These are phyloP conservation scores for Nephrotoma guestfalica DNA, from an alignment of 2,888 invertebrate species.

Conservation along the genomic window DNA sequence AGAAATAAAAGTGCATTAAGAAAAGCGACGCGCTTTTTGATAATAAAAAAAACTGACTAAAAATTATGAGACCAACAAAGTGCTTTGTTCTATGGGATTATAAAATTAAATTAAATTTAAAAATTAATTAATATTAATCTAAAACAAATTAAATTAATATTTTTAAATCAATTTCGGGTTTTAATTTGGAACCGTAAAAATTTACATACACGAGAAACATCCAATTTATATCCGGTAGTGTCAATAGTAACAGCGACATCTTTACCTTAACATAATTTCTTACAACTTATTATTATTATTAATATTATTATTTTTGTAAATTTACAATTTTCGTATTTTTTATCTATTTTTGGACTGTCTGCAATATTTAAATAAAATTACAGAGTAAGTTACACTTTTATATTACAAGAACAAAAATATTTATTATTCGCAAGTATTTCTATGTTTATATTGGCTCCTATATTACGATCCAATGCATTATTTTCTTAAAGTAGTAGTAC, in stretches of 20 bases:
- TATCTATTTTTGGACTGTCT: constrained; percentile 5
- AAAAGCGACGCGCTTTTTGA: constrained; percentile 1
- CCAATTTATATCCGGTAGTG: not conserved
- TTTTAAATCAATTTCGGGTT: not conserved
- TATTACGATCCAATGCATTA: not conserved
- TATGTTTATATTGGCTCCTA: too few species aligned
- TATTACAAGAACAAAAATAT: not conserved
- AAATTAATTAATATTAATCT: not conserved
- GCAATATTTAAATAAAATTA: constrained; percentile 3
- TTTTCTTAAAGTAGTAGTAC: not conserved
- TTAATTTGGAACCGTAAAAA: not conserved
- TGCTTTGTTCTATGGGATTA: constrained; percentile 1
- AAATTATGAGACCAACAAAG: constrained; percentile 5
- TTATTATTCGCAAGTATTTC: not conserved
- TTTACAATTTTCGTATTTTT: not conserved
- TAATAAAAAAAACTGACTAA: not conserved
- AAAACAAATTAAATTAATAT: not conserved
- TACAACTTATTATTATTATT: not conserved
- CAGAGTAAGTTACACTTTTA: not conserved
- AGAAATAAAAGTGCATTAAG: not conserved
- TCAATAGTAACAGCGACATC: not conserved
- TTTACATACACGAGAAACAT: not conserved
- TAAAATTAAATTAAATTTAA: not conserved
- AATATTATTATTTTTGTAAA: not conserved
- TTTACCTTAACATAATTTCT: not conserved